These are phyloP conservation scores for Artibeus lituratus DNA, from an alignment of 2,797 vertebrate species.

Conservation along the genomic window DNA sequence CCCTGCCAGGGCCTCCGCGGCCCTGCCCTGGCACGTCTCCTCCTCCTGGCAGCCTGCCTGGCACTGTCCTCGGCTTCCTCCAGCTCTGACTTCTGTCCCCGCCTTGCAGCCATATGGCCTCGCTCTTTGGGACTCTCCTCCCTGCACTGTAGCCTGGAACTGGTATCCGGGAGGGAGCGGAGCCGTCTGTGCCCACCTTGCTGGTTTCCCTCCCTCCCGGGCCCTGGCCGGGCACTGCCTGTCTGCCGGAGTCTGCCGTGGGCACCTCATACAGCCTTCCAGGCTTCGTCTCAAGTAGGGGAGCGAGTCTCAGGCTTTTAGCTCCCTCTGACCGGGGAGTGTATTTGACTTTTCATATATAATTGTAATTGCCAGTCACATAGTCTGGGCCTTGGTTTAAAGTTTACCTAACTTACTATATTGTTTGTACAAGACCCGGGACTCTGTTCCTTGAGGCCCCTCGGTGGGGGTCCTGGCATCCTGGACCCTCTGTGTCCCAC, in stretches of 20 bases:
- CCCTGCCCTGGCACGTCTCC: neutral
- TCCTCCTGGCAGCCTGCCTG: neutral
- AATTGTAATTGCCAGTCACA: neutral
- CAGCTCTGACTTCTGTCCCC: too few species aligned
- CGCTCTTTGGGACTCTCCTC: neutral
- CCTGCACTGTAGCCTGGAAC: fast-evolving
- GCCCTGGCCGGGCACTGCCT: fast-evolving
- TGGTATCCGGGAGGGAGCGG: neutral
- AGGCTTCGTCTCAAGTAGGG: neutral
- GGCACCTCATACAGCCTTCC: neutral
- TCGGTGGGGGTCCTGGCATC: neutral
- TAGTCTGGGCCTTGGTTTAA: neutral
- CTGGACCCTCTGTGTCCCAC: neutral
- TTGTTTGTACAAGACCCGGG: neutral
- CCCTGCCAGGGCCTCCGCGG: too few species aligned
- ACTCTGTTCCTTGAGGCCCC: neutral
- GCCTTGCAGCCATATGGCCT: neutral
- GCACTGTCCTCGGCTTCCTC: too few species aligned
- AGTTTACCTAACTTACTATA: neutral
- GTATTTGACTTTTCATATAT: neutral
- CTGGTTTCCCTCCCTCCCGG: neutral
- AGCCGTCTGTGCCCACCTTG: neutral
- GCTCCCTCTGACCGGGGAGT: neutral
- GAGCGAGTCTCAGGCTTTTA: neutral
- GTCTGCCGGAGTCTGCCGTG: neutral